phyloP scores from a whole-genome alignment of 2,113 vertebrate species.

The Cyrtonyx montezumae region DNA sequence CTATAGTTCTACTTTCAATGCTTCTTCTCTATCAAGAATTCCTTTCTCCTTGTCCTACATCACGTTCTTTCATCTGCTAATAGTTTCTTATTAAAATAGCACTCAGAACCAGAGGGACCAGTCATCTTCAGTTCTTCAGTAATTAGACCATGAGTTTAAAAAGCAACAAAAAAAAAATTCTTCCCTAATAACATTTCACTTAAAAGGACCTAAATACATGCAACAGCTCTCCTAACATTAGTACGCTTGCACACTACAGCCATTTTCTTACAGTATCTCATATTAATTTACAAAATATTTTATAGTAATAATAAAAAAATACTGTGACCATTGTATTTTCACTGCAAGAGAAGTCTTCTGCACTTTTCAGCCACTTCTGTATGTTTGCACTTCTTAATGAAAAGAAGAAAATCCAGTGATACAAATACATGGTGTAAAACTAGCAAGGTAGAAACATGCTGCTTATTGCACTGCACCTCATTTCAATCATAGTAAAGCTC shows the following conservation, averaged over 20 bases:
- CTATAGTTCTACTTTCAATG: background rate
- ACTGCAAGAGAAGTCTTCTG: background rate
- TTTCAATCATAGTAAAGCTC: background rate
- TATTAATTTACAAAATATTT: background rate
- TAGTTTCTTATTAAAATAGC: conserved; percentile 66
- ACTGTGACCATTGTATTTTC: background rate
- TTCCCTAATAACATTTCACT: background rate
- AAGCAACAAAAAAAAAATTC: background rate
- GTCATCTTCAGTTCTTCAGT: background rate
- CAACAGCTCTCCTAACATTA: background rate
- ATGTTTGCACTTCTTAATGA: background rate
- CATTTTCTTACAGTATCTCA: background rate
- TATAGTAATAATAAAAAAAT: background rate
- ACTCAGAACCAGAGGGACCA: conserved; percentile 43
- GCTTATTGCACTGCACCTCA: background rate
- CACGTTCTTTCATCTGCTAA: conserved; percentile 37
- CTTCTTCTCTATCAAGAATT: background rate
- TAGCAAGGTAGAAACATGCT: background rate
- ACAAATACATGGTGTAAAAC: background rate
- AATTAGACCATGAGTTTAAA: conserved; percentile 49
- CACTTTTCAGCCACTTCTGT: background rate
- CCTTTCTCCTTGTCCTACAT: conserved; percentile 72
- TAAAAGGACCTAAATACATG: background rate
- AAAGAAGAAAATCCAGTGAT: background rate
- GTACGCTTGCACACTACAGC: background rate